phyloP scores from a whole-genome alignment of 2,888 invertebrate genomes.

The Sesia bembeciformis region DNA sequence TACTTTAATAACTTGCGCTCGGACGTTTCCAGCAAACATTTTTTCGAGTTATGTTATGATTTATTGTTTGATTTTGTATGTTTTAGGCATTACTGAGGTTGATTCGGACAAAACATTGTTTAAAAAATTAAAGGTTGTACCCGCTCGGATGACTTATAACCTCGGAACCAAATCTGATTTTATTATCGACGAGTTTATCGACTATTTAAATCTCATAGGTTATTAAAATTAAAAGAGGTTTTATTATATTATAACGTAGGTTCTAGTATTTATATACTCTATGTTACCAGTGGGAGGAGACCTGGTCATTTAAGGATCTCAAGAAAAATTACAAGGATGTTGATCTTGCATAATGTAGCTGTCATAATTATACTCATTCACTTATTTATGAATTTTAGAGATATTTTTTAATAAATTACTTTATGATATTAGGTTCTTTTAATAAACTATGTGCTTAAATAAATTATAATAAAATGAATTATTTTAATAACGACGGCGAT shows the following conservation, averaged over 20 bases:
- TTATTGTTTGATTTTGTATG: not conserved
- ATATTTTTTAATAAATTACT: no score
- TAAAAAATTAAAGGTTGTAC: not conserved
- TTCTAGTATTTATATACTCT: conserved; percentile 7
- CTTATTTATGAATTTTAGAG: no score
- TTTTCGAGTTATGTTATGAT: not conserved
- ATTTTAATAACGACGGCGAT: no score
- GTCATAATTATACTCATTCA: conserved; percentile 18
- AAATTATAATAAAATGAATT: no score
- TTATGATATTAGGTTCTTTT: no score
- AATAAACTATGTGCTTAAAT: no score
- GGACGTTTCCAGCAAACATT: conserved; percentile 3
- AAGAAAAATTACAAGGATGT: conserved; percentile 39
- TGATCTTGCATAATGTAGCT: conserved; percentile 39
- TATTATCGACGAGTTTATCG: no score
- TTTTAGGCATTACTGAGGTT: not conserved
- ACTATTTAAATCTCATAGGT: no score
- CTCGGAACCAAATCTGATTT: no score
- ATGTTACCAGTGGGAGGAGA: conserved; percentile 12
- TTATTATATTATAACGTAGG: not conserved
- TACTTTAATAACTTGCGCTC: conserved; percentile 47
- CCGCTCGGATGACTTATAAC: not conserved
- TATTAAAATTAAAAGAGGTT: no score
- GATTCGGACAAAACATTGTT: not conserved
- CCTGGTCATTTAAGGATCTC: conserved; percentile 23